Percentiles rank a stretch among this genome's conserved stretches.
These are phyloP conservation scores for Gavia stellata DNA, from an alignment of 2,113 vertebrate species.

Conservation along the genomic window DNA sequence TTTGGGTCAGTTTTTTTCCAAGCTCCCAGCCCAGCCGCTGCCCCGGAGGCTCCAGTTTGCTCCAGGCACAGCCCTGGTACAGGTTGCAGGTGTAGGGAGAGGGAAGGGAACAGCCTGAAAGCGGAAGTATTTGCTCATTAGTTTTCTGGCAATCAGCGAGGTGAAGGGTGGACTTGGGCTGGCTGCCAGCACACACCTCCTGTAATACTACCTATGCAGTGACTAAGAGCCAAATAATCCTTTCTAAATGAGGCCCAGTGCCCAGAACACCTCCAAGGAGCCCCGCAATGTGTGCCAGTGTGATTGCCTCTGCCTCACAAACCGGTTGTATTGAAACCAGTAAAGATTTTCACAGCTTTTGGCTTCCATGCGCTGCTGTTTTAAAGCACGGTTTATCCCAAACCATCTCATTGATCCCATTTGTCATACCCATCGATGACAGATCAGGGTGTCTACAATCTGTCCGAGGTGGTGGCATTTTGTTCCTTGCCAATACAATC, in stretches of 20 bases:
- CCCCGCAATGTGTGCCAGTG: rapidly evolving
- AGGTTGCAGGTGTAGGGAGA: not conserved
- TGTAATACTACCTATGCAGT: not conserved
- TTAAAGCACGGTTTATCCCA: not conserved
- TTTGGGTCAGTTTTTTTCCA: not conserved
- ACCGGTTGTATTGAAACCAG: not conserved
- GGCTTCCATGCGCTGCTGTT: not conserved
- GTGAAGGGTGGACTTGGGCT: not conserved
- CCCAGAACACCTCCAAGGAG: not conserved
- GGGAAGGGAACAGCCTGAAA: constrained; percentile 4
- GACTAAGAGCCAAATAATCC: not conserved
- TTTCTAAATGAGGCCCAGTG: not conserved
- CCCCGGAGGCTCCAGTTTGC: not conserved
- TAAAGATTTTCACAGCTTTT: not conserved
- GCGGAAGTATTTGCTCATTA: constrained; percentile 26
- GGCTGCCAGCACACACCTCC: not conserved
- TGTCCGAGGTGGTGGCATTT: not conserved
- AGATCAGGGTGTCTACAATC: not conserved
- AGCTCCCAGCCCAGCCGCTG: not conserved
- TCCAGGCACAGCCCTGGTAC: not conserved
- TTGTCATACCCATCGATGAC: not conserved
- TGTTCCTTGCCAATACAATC: not conserved
- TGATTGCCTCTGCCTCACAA: not conserved
- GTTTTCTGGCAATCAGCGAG: not conserved
- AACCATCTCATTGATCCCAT: not conserved